These are phyloP conservation scores for Trichogramma evanescens DNA, from an alignment of 2,888 invertebrate species.

Conservation along the genomic window DNA sequence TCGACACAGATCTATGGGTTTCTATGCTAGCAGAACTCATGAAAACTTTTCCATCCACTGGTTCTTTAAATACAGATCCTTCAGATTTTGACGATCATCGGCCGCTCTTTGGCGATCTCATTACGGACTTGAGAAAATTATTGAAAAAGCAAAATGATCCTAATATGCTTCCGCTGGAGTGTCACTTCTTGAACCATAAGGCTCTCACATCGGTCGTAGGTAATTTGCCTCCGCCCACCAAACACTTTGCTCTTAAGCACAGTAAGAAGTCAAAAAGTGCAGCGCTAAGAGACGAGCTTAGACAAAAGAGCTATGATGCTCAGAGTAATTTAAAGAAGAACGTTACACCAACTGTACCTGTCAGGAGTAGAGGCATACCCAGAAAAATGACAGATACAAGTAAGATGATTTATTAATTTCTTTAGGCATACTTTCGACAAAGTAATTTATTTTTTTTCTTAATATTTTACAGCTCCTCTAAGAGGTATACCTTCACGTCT, in stretches of 20 bases:
- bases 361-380: constrained; percentile 64
- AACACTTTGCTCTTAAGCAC: constrained; percentile 82
- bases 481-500: constrained; percentile 85
- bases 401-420: constrained; percentile 45
- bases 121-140: constrained; percentile 74
- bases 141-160: constrained; percentile 78
- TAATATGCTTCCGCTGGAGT: constrained; percentile 87
- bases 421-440: background rate
- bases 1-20: constrained; percentile 95
- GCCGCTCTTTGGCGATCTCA: constrained; percentile 83
- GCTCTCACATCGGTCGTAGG: constrained; percentile 83
- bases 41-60: constrained; percentile 84
- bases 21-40: constrained; percentile 93
- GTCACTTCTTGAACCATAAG: constrained; percentile 91
- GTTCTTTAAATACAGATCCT: constrained; percentile 83
- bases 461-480: constrained; percentile 63
- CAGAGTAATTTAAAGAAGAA: constrained; percentile 82
- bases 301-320: constrained; percentile 87
- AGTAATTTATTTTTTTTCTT: background rate
- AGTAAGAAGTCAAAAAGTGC: constrained; percentile 87
- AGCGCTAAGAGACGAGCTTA: constrained; percentile 76
- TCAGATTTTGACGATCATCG: constrained; percentile 82
- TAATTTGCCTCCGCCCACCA: constrained; percentile 73
- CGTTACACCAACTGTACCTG: constrained; percentile 76
- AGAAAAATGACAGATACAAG: constrained; percentile 95